These are phyloP conservation scores for Oryzias sinensis DNA, from an alignment of 2,797 vertebrate genomes.

Conservation along the genomic window DNA sequence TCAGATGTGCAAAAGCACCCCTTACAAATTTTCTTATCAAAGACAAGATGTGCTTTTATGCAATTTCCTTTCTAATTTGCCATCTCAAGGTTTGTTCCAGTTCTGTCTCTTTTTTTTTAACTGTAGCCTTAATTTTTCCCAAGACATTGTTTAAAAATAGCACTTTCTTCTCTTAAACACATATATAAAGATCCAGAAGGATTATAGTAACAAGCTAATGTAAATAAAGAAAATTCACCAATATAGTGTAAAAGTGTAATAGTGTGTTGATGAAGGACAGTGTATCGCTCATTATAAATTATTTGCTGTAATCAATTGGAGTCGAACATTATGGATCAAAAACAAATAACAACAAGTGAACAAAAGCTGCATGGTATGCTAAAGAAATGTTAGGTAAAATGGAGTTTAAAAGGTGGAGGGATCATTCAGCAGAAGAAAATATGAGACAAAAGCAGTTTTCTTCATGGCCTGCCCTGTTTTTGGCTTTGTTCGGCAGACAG, in stretches of 20 bases:
- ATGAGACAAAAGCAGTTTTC: conserved; percentile 33
- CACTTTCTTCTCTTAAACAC: too few relatives aligned
- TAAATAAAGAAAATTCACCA: too few relatives aligned
- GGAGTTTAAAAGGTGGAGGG: conserved; percentile 29
- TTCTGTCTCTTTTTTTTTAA: too few relatives aligned
- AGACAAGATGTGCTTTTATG: too few relatives aligned
- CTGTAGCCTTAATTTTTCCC: too few relatives aligned
- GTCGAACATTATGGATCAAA: conserved; percentile 30
- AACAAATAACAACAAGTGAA: conserved; percentile 39
- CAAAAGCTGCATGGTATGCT: conserved; percentile 18
- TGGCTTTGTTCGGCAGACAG: conserved; percentile 53
- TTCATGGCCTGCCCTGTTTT: conserved; percentile 31
- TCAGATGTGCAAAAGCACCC: too few relatives aligned
- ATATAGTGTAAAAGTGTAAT: conserved; percentile 29
- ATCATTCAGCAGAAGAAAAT: conserved; percentile 26
- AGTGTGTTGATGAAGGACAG: conserved; percentile 18
- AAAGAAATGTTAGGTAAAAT: not conserved
- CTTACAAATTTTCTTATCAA: too few relatives aligned
- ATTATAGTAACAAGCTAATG: too few relatives aligned
- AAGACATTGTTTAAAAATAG: too few relatives aligned
- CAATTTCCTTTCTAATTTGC: too few relatives aligned
- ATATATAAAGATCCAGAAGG: too few relatives aligned
- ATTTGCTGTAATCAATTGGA: conserved; percentile 37
- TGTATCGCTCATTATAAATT: conserved; percentile 11
- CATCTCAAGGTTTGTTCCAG: too few relatives aligned